Conservation (phyloP, 1,140 invertebrate species). For the Neomicropteryx cornuta region DNA sequence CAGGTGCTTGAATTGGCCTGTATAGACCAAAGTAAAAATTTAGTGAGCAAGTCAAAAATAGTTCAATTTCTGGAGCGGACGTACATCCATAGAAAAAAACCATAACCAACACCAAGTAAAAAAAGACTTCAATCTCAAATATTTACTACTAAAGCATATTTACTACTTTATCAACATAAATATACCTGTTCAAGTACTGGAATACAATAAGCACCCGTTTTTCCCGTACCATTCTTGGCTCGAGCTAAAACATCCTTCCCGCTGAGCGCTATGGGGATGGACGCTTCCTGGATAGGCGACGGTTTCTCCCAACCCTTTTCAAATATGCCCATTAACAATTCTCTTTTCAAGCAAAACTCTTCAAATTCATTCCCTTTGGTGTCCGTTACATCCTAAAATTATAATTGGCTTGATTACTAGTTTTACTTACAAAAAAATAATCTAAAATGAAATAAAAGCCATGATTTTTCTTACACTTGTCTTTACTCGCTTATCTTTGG, state of each 20-base stretch:
- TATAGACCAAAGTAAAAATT: too few species aligned
- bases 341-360: slow-evolving; percentile 96
- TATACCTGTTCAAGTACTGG: slow-evolving; percentile 87
- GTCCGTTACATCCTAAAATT: slow-evolving; percentile 90
- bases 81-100: too few species aligned
- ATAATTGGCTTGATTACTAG: slow-evolving; percentile 4
- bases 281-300: slow-evolving; percentile 98
- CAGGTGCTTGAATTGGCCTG: too few species aligned
- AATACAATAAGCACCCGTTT: slow-evolving; percentile 99
- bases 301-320: slow-evolving; percentile 99
- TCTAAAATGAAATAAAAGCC: slow-evolving; percentile 15
- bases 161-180: too few species aligned
- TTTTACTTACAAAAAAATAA: slow-evolving; percentile 7
- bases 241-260: slow-evolving; percentile 96
- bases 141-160: too few species aligned
- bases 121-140: too few species aligned
- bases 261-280: slow-evolving; percentile 94
- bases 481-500: slow-evolving; percentile 90
- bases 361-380: slow-evolving; percentile 99
- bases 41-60: too few species aligned
- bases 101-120: too few species aligned
- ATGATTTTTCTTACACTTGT: slow-evolving; percentile 72
- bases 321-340: slow-evolving; percentile 98
- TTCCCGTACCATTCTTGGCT: slow-evolving; percentile 99
- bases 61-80: too few species aligned